These are phyloP conservation scores for Mycteria americana DNA, from an alignment of 2,797 vertebrate genomes.

Conservation along the genomic window DNA sequence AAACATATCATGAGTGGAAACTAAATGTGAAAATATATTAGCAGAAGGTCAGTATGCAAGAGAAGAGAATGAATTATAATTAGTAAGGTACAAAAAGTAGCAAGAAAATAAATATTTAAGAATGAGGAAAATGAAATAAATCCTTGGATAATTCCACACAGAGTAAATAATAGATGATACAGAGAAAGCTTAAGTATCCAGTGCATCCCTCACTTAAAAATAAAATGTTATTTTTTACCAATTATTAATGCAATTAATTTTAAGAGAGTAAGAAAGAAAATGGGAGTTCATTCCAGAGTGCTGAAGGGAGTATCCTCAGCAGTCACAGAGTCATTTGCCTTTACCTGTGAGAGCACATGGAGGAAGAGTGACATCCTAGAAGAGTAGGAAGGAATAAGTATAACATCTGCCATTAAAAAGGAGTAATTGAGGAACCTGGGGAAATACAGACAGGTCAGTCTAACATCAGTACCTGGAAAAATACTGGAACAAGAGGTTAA, in stretches of 20 bases:
- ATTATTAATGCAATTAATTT: constrained; percentile 4
- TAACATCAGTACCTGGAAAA: background rate
- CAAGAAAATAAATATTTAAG: background rate
- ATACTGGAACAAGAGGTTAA: background rate
- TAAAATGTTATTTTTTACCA: background rate
- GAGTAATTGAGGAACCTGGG: background rate
- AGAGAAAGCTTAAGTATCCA: background rate
- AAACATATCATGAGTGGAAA: background rate
- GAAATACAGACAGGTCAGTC: background rate
- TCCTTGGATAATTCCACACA: background rate
- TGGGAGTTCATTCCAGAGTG: background rate
- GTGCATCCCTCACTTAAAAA: background rate
- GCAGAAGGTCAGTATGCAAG: background rate
- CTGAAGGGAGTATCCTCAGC: background rate
- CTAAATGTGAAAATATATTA: background rate
- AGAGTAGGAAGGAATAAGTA: background rate
- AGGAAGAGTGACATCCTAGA: background rate
- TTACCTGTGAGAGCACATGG: background rate
- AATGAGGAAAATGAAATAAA: constrained; percentile 7
- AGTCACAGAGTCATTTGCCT: background rate
- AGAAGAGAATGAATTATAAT: background rate
- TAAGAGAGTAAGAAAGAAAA: background rate
- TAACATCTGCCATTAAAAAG: background rate
- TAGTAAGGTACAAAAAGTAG: background rate
- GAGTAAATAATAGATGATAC: constrained; percentile 14